These are phyloP conservation scores for Pangasius krempfi DNA, from an alignment of 2,797 vertebrate genomes.

Conservation along the genomic window DNA sequence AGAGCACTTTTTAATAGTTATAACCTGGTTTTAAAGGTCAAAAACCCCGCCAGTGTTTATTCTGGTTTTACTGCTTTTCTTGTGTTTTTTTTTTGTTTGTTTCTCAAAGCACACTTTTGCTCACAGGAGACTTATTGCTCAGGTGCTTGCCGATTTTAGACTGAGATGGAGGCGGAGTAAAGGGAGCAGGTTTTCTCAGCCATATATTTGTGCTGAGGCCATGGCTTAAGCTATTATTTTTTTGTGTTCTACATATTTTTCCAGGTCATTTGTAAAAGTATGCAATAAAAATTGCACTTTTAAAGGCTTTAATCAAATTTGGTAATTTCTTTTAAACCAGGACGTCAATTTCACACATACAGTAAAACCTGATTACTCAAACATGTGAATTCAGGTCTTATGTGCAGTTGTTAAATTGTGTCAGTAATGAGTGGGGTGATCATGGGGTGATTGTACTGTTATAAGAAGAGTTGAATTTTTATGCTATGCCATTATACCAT, in stretches of 20 bases:
- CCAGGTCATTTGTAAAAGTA: not conserved
- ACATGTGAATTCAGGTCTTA: not conserved
- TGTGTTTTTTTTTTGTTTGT: too few species aligned
- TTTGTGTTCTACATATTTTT: not conserved
- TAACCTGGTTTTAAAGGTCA: not conserved
- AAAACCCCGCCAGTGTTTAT: not conserved
- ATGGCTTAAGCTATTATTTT: not conserved
- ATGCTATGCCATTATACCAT: too few species aligned
- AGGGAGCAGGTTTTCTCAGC: not conserved
- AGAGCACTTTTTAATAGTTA: not conserved
- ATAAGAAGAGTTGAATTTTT: not conserved
- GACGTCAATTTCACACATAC: not conserved
- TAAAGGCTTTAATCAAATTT: not conserved
- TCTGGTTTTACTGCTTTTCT: too few species aligned
- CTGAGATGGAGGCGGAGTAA: not conserved
- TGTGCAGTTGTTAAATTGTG: not conserved
- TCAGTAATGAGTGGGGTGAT: not conserved
- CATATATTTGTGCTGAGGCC: not conserved
- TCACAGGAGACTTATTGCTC: not conserved
- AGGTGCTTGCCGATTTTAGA: not conserved
- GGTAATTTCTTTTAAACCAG: not conserved
- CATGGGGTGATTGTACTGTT: not conserved
- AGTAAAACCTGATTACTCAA: not conserved
- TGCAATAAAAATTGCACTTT: not conserved
- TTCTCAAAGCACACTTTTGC: not conserved